These are phyloP conservation scores for Platyrinchus mystaceus DNA, from an alignment of 2,797 vertebrate genomes.

Conservation along the genomic window DNA sequence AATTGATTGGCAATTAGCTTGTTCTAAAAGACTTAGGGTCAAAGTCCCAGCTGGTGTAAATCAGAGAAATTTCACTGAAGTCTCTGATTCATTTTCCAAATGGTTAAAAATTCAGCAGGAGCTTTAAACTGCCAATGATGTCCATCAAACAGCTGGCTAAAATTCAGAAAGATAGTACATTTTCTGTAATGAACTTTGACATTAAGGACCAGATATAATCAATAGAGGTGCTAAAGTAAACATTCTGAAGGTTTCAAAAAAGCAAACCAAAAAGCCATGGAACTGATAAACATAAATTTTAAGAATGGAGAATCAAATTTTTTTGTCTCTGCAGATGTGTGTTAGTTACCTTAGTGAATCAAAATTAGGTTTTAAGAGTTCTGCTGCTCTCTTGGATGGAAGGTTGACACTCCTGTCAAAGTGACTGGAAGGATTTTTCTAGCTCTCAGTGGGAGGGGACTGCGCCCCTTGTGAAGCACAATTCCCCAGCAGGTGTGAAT, in stretches of 20 bases:
- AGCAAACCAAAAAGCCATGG: accelerated
- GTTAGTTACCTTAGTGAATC: background rate
- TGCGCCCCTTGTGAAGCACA: background rate
- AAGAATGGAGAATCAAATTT: background rate
- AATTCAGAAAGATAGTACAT: background rate
- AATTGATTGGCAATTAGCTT: conserved; percentile 17
- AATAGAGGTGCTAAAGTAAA: background rate
- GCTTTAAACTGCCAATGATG: background rate
- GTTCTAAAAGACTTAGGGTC: background rate
- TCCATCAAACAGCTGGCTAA: conserved; percentile 1
- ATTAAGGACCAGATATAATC: background rate
- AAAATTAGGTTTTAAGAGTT: background rate
- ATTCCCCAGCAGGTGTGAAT: background rate
- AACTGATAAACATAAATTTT: background rate
- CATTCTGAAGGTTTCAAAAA: background rate
- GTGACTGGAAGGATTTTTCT: background rate
- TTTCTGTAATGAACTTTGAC: background rate
- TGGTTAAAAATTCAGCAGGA: background rate
- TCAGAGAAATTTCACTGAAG: background rate
- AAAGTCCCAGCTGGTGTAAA: background rate
- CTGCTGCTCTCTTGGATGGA: background rate
- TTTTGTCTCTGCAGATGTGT: background rate
- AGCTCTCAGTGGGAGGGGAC: background rate
- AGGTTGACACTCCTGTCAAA: background rate
- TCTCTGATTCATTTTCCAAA: conserved; percentile 15